Evolutionary conservation across 2,888 invertebrate genomes (phyloP), one percentile per base, ranked within the genome.

Genomic region (Lasioglossum oenotherae): DNA sequence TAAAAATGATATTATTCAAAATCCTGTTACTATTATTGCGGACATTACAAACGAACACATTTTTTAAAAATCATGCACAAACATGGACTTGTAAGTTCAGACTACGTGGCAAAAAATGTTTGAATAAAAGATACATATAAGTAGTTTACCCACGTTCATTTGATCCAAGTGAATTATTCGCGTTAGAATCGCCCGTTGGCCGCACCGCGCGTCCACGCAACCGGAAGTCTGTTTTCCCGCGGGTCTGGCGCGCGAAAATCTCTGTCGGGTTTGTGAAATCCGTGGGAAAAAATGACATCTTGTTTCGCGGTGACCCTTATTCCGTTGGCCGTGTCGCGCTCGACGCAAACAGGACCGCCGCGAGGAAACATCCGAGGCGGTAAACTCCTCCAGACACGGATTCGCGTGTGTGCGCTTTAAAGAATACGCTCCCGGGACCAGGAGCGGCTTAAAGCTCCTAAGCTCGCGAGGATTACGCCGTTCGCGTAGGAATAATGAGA

Each of bases 401-500:
- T 67, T n/a, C 79, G 35, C 79, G 64, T 53, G 80, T 80, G 72
- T 74, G 71, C 75, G 75, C 67, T 84, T 64, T 35, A 67, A 76
- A 85, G 85, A 85, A 80, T 76, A 84, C 72, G 75, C 60, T 85
- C 53, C 53, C 80, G 60, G 67, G 35, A 67, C 53, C 53, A 35
- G 64, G 64, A 16, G 64, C 72, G 67, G 75, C 67, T 85, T 84
- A 80, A 84, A 84, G 53, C 64, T 72, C 23, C 41, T 72, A 41
- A 44, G 60, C 64, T 75, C 44, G 75, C 80, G 27, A 44, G 80
- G 84, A 85, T 84, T 84, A 85, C 75, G 35, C 49, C 79, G 71
- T 38, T 79, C 49, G 44, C 41, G 73, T 49, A 71, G 46, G 81
- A 85, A 84, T 84, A 81, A 84, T 81, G 85, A 84, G 85, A 77